phyloP scores from a whole-genome alignment of 2,113 vertebrate species.

The Galemys pyrenaicus region DNA sequence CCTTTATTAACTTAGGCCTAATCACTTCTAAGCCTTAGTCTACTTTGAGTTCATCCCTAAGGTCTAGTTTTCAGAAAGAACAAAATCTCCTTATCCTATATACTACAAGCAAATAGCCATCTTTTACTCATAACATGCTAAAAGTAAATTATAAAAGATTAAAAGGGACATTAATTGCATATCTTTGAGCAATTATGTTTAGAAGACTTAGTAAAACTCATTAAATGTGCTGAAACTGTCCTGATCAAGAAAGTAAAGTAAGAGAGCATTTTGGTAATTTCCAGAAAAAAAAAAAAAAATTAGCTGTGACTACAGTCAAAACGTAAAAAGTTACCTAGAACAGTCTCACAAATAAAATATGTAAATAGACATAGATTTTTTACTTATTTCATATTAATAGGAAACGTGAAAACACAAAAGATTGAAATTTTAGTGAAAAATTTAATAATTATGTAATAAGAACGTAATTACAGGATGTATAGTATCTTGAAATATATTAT shows the following conservation, averaged over 20 bases:
- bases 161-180: neutral
- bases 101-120: conserved; percentile 1
- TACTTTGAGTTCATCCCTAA: neutral
- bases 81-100: neutral
- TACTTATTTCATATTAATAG: neutral
- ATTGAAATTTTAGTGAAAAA: neutral
- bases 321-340: neutral
- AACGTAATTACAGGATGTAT: neutral
- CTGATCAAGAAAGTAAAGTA: neutral
- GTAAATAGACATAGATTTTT: neutral
- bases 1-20: neutral
- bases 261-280: neutral
- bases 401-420: neutral
- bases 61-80: neutral
- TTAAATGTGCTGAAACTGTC: neutral
- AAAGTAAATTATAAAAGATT: neutral
- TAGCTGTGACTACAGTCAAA: neutral
- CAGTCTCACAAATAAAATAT: neutral
- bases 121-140: neutral
- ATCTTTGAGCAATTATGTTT: neutral
- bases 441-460: neutral
- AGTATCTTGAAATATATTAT: neutral
- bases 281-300: neutral
- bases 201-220: neutral
- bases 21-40: neutral